Percentiles rank a stretch among this genome's conserved stretches.
Evolutionary conservation across 2,113 vertebrate genomes (phyloP).

Genomic region (Leucoraja erinaceus): DNA sequence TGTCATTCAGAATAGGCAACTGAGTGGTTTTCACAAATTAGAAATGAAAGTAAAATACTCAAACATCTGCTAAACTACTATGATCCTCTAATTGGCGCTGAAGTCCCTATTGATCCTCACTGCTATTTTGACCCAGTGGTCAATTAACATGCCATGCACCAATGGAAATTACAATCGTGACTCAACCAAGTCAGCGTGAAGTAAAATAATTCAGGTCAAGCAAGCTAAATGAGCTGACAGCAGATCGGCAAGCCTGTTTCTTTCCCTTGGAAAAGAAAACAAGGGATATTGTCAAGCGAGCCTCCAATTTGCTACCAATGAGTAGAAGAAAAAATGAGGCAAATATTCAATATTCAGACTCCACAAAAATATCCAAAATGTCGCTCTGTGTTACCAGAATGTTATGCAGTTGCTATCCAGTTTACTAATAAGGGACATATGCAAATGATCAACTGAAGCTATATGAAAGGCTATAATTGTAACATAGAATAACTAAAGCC

Average conservation of each 20-base stretch:
- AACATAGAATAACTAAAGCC: background rate
- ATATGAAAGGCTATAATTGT: background rate
- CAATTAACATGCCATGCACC: constrained; percentile 10
- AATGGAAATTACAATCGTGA: constrained; percentile 24
- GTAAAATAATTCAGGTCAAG: background rate
- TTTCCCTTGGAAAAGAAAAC: background rate
- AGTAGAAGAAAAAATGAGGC: background rate
- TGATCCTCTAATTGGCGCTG: constrained; percentile 7
- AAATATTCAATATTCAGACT: background rate
- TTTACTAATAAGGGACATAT: background rate
- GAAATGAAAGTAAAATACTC: constrained; percentile 21
- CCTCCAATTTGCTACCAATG: background rate
- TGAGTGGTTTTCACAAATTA: constrained; percentile 11
- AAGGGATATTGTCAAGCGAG: background rate
- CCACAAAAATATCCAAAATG: background rate
- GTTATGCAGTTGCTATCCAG: background rate
- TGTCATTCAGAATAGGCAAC: background rate
- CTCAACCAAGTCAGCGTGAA: background rate
- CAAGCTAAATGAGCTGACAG: background rate
- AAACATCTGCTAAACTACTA: background rate
- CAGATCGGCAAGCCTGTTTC: background rate
- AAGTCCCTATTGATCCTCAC: constrained; percentile 31
- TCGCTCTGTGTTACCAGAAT: background rate
- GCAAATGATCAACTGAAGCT: background rate
- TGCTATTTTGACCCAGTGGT: background rate